Base-by-base conservation (phyloP, 2,888 invertebrate genomes). In the Ophioninae sp. region DNA sequence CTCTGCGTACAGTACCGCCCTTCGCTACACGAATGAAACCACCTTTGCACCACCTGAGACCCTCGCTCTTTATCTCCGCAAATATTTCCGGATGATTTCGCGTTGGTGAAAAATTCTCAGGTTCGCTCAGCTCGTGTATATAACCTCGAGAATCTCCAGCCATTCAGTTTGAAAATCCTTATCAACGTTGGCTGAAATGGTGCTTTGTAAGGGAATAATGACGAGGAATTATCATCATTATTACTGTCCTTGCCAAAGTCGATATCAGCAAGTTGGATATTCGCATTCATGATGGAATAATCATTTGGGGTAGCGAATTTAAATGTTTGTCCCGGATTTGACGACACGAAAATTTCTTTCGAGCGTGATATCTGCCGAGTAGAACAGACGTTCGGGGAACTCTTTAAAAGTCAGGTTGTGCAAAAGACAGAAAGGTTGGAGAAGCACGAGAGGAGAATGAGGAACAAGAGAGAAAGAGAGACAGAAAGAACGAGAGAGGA, bases 81-180 rank as follows among this genome's bases (percentile, higher is more conserved):
- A 76, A 80, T 78, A 85, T 83, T 82, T 84, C 73, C 82, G 79
- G 76, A 84, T 82, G 79, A 76, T 82, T 82, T 82, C 75, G 64
- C 78, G 78, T 65, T 67, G 74, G 37, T 74, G 23, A 74, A 79
- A 79, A 79, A 80, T 80, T 64, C 65, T 73, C 65, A 68, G 69
- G 59, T 17, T 41, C 41, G 41, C 59, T 41, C 72, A 65, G 64
- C 71, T 56, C 78, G 22, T 30, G 37, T 51, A 9, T 3, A 22
- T 63, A 41, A n/a, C 17, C 74, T 41, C 17, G 17, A 37, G 39
- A 58, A 30, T 41, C 71, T 79, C 73, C 67, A 61, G 44, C 58
- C 72, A 39, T 75, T 65, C 37, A 75, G 58, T 22, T 23, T 58
- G 37, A 20, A 65, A 71, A 39, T 83, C 58, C 71, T 23, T 37